Percentiles rank a stretch among this genome's conserved stretches.
Conservation (phyloP, 2,888 invertebrate genomes). For the Opisthograptis luteolata region DNA sequence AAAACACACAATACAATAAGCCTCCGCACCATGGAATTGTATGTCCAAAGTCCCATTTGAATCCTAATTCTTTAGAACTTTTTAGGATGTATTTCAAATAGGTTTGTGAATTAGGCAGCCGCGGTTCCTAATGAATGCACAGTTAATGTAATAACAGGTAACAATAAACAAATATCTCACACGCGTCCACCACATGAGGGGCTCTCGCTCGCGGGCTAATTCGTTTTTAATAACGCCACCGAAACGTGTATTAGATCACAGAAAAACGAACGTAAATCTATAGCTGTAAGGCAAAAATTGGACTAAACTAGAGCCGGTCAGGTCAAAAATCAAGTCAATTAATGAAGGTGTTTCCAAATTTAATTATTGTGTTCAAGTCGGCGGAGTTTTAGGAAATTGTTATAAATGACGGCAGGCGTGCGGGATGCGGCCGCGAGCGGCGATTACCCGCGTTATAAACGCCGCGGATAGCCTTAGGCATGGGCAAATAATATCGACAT, state of each 20-base stretch:
- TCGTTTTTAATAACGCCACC: slow-evolving; percentile 62
- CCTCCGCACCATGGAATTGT: too few relatives aligned
- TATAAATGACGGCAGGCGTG: slow-evolving; percentile 58
- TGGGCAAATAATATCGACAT: too few relatives aligned
- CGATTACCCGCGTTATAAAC: slow-evolving; percentile 20
- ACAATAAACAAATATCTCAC: slow-evolving; percentile 38
- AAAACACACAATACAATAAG: too few relatives aligned
- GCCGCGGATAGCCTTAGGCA: neutral
- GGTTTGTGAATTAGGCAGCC: slow-evolving; percentile 2
- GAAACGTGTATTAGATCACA: neutral
- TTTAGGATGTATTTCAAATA: neutral
- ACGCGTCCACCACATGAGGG: slow-evolving; percentile 16
- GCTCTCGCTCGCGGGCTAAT: slow-evolving; percentile 47
- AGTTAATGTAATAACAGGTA: slow-evolving; percentile 29
- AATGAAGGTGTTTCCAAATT: slow-evolving; percentile 70
- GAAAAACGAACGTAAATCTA: slow-evolving; percentile 2
- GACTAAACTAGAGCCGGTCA: neutral
- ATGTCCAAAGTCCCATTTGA: too few relatives aligned
- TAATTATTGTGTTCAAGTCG: slow-evolving; percentile 60
- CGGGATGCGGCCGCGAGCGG: slow-evolving; percentile 40
- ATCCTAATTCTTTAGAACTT: too few relatives aligned
- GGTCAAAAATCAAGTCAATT: slow-evolving; percentile 49
- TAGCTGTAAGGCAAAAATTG: slow-evolving; percentile 15
- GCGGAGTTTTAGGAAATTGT: slow-evolving; percentile 67
- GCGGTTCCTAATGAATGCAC: slow-evolving; percentile 18